A percentile compares a stretch with the other conserved stretches of the same genome.
Evolutionary conservation across 2,888 invertebrate genomes (phyloP).

Genomic region (Sinohyriopsis cumingii): DNA sequence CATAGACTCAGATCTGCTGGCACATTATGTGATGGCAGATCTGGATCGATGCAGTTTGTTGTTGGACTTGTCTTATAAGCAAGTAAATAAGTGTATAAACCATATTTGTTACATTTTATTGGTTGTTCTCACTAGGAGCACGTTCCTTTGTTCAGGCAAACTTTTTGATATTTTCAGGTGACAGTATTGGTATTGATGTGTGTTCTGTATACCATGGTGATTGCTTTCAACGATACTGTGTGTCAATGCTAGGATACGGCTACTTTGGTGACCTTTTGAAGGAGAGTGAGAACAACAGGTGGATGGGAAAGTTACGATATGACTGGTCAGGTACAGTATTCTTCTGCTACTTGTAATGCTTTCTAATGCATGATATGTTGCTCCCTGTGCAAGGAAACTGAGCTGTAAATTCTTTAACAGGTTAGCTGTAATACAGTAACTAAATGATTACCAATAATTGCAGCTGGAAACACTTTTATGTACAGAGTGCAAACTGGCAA

Average conservation of each 20-base stretch:
- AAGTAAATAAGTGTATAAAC: no score
- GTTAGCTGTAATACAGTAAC: no score
- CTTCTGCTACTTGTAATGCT: no score
- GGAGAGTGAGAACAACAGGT: slow-evolving; percentile 85
- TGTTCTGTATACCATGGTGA: slow-evolving; percentile 80
- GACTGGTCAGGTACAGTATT: slow-evolving; percentile 80
- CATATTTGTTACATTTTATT: no score
- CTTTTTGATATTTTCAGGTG: slow-evolving; percentile 73
- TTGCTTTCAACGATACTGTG: slow-evolving; percentile 79
- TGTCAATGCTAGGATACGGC: slow-evolving; percentile 87
- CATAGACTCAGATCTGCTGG: no score
- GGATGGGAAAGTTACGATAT: slow-evolving; percentile 90
- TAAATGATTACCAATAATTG: no score
- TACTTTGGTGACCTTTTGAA: slow-evolving; percentile 87
- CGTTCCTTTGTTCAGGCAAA: not conserved
- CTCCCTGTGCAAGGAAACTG: no score
- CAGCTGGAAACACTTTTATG: no score
- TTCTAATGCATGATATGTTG: not conserved
- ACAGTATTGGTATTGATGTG: slow-evolving; percentile 82
- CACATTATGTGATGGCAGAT: no score
- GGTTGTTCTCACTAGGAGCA: not conserved
- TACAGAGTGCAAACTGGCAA: no score
- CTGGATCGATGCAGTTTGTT: not conserved
- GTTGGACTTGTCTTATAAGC: not conserved
- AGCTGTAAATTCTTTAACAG: no score